Evolutionary conservation across 2,113 vertebrate genomes (phyloP).

Genomic region (Pleuronectes platessa): DNA sequence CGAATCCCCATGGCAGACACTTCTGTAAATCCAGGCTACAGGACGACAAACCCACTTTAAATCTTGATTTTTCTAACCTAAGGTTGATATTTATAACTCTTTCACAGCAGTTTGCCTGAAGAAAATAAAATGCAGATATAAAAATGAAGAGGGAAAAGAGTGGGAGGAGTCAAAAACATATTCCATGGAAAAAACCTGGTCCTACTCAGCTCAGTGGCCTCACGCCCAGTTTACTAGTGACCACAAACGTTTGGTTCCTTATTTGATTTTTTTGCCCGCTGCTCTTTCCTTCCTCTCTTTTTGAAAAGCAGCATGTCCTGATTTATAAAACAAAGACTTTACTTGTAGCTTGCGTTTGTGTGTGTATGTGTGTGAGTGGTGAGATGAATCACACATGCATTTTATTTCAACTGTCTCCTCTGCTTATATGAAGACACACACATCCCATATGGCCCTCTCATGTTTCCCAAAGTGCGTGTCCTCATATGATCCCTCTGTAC

Average conservation of each 20-base stretch:
- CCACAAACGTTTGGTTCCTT: slow-evolving; percentile 53
- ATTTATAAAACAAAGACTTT: slow-evolving; percentile 43
- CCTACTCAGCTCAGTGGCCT: slow-evolving; percentile 56
- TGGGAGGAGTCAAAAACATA: slow-evolving; percentile 25
- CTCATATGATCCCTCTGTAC: slow-evolving; percentile 42
- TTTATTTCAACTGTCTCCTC: slow-evolving; percentile 9
- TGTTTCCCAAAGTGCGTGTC: slow-evolving; percentile 43
- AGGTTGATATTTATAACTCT: slow-evolving; percentile 38
- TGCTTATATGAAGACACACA: slow-evolving; percentile 14
- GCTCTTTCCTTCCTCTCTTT: slow-evolving; percentile 29
- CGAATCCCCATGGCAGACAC: background rate
- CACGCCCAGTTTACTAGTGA: slow-evolving; percentile 45
- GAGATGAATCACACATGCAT: slow-evolving; percentile 25
- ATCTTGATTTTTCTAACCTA: background rate
- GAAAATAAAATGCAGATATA: slow-evolving; percentile 13
- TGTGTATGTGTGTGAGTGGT: background rate
- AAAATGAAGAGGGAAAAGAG: slow-evolving; percentile 22
- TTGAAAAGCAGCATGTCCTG: slow-evolving; percentile 38
- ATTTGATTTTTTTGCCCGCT: slow-evolving; percentile 50
- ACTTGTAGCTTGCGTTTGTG: slow-evolving; percentile 9
- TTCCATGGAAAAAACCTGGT: slow-evolving; percentile 74
- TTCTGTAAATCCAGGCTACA: background rate
- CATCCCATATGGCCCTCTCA: slow-evolving; percentile 41
- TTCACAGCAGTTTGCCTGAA: slow-evolving; percentile 20
- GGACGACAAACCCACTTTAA: background rate